phyloP scores from a whole-genome alignment of 2,888 invertebrate species.

The Ptychoptera albimana region DNA sequence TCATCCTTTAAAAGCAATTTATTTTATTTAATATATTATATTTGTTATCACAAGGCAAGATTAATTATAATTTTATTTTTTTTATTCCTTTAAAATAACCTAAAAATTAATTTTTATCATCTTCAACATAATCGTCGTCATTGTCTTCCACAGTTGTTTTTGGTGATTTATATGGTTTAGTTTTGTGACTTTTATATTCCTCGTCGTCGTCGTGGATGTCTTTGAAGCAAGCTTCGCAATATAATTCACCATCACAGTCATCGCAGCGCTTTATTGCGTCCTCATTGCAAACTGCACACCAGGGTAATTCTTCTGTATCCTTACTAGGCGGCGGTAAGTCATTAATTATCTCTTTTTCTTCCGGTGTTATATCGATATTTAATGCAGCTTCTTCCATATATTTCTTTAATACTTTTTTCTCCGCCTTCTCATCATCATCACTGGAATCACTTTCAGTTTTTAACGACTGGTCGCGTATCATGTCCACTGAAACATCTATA shows the following conservation, averaged over 20 bases:
- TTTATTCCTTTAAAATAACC: too few relatives aligned
- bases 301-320: slow-evolving; percentile 46
- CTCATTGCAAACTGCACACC: slow-evolving; percentile 76
- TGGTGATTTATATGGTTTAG: slow-evolving; percentile 20
- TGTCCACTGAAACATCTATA: neutral
- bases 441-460: slow-evolving; percentile 28
- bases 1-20: too few relatives aligned
- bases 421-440: slow-evolving; percentile 21
- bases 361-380: slow-evolving; percentile 23
- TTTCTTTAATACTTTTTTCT: slow-evolving; percentile 14
- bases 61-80: too few relatives aligned
- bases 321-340: slow-evolving; percentile 15
- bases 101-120: too few relatives aligned
- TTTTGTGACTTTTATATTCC: slow-evolving; percentile 29
- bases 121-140: too few relatives aligned
- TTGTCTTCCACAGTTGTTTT: neutral
- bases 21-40: too few relatives aligned
- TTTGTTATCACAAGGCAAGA: too few relatives aligned
- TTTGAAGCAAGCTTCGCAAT: slow-evolving; percentile 57
- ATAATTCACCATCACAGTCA: slow-evolving; percentile 66
- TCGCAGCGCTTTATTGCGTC: slow-evolving; percentile 56
- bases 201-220: slow-evolving; percentile 53
- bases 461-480: slow-evolving; percentile 1
- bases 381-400: slow-evolving; percentile 36
- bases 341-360: slow-evolving; percentile 26